A percentile compares a stretch with the other conserved stretches of the same genome.
These are phyloP conservation scores for Rhipidura dahli DNA, from an alignment of 2,113 vertebrate species.

Conservation along the genomic window DNA sequence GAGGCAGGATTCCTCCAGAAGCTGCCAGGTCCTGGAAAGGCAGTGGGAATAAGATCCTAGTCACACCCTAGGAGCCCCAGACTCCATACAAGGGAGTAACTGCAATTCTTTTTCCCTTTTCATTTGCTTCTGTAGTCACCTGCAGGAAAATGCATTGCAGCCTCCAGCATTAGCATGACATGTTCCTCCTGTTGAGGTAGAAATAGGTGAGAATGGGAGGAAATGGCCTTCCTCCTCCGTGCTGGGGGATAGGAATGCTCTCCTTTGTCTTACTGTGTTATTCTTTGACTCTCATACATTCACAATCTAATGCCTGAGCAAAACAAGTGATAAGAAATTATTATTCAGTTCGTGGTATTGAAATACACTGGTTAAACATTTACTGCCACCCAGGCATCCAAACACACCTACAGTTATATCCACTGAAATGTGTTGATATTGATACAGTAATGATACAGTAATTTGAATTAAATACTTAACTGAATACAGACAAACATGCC, in stretches of 20 bases:
- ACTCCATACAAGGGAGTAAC: rapidly evolving
- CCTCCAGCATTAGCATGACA: rapidly evolving
- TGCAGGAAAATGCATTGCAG: background rate
- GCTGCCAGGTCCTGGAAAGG: background rate
- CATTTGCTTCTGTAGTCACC: background rate
- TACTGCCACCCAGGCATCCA: background rate
- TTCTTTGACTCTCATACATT: background rate
- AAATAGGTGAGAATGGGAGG: rapidly evolving
- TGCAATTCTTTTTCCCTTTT: background rate
- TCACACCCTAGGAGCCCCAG: background rate
- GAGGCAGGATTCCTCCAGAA: background rate
- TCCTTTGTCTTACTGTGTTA: background rate
- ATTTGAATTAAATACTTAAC: background rate
- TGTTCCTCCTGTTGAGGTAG: background rate
- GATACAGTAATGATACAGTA: background rate
- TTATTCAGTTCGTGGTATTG: background rate
- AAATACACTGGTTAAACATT: background rate
- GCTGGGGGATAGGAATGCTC: background rate
- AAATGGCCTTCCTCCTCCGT: background rate
- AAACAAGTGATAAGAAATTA: background rate
- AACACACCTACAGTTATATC: background rate
- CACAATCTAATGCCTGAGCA: background rate
- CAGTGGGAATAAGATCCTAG: background rate
- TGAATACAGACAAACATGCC: background rate
- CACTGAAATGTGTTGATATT: background rate